Evolutionary conservation across 2,113 vertebrate species (phyloP).

Genomic region (Gobius niger): DNA sequence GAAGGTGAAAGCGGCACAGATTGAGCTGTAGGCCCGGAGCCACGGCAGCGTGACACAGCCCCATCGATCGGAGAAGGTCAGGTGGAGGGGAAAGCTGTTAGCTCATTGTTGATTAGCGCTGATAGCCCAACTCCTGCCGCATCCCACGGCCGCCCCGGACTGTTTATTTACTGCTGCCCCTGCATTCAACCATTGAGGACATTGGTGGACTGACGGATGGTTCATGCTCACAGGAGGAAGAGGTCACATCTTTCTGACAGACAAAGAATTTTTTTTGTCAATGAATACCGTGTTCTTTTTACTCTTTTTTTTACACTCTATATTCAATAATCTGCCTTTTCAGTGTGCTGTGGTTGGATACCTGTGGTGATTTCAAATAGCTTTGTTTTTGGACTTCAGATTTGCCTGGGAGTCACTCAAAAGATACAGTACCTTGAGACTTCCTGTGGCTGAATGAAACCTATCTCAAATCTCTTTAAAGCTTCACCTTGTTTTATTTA

Average conservation of each 20-base stretch:
- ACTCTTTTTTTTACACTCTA: neutral
- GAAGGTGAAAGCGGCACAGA: conserved; percentile 2
- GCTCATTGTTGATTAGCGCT: conserved; percentile 57
- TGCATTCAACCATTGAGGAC: conserved; percentile 22
- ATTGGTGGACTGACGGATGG: conserved; percentile 28
- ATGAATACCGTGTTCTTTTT: conserved; percentile 12
- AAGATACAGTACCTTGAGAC: too few species aligned
- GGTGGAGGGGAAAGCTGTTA: conserved; percentile 57
- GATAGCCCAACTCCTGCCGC: conserved; percentile 42
- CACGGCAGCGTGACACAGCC: conserved; percentile 24
- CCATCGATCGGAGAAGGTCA: conserved; percentile 59
- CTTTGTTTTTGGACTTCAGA: too few species aligned
- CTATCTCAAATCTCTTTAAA: too few species aligned
- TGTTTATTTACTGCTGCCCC: conserved; percentile 53
- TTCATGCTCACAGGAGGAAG: neutral
- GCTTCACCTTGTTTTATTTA: too few species aligned
- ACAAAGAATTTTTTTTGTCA: conserved; percentile 27
- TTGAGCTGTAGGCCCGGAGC: conserved; percentile 31
- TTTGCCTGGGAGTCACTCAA: too few species aligned
- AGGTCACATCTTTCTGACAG: conserved; percentile 17
- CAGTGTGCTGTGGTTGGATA: neutral
- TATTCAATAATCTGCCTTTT: neutral
- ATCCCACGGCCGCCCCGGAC: conserved; percentile 25
- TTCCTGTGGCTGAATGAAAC: too few species aligned
- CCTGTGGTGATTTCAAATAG: neutral